A percentile compares a stretch with the other conserved stretches of the same genome.
Conservation (phyloP, 2,113 vertebrate genomes). For the Aptenodytes forsteri region DNA sequence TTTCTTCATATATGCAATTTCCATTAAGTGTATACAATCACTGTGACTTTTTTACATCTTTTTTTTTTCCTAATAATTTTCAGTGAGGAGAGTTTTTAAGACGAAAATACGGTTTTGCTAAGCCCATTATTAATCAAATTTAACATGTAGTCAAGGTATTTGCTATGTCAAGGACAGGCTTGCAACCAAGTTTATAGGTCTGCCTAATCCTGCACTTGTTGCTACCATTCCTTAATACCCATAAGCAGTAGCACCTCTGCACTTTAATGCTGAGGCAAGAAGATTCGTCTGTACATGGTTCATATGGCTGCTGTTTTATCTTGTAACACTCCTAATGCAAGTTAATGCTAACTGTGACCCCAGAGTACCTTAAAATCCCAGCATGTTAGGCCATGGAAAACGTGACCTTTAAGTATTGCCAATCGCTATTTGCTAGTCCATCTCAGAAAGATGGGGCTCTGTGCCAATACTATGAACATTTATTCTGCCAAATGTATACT, state of each 20-base stretch:
- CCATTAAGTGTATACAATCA: not conserved
- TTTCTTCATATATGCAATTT: not conserved
- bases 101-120: not conserved
- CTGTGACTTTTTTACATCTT: not conserved
- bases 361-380: constrained; percentile 43
- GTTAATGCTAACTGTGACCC: constrained; percentile 16
- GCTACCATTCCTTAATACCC: not conserved
- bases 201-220: not conserved
- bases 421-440: constrained; percentile 20
- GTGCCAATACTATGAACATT: not conserved
- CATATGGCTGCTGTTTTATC: not conserved
- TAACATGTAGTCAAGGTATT: not conserved
- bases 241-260: not conserved
- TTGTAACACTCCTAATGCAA: constrained; percentile 37
- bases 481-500: constrained; percentile 6
- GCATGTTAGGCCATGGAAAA: constrained; percentile 46
- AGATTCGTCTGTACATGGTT: not conserved
- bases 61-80: not conserved
- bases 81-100: not conserved
- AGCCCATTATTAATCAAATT: not conserved
- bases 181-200: not conserved
- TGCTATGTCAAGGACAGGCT: not conserved
- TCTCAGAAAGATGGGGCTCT: constrained; percentile 12
- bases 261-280: not conserved
- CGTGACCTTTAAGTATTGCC: constrained; percentile 39